These are phyloP conservation scores for Drosophila gunungcola DNA, from an alignment of 1,140 invertebrate genomes.

Conservation along the genomic window DNA sequence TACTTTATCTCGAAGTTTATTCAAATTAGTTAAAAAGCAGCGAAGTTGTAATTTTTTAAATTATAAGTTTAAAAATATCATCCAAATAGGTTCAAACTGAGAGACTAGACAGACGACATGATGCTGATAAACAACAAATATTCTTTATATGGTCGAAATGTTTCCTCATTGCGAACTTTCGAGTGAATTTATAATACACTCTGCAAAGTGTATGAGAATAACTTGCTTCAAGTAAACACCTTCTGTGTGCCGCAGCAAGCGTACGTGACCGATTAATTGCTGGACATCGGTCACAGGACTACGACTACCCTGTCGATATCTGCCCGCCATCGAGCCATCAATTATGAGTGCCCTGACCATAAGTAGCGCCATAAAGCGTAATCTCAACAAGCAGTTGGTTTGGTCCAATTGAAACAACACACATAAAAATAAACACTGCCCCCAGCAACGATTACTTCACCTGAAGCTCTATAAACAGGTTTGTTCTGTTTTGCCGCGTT, in stretches of 20 bases:
- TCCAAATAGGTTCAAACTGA: too few relatives aligned
- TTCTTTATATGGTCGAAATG: too few relatives aligned
- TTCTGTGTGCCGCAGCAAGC: background rate
- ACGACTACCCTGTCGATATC: background rate
- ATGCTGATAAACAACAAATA: too few relatives aligned
- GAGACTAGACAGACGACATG: too few relatives aligned
- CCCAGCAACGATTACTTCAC: conserved; percentile 45
- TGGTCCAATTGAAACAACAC: conserved; percentile 39
- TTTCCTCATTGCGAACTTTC: too few relatives aligned
- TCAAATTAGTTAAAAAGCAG: too few relatives aligned
- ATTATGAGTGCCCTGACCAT: conserved; percentile 27
- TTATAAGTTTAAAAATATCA: too few relatives aligned
- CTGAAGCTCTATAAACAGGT: conserved; percentile 39
- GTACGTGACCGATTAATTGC: conserved; percentile 28
- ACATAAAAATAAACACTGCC: conserved; percentile 38
- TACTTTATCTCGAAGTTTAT: too few relatives aligned
- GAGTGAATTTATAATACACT: too few relatives aligned
- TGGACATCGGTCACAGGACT: conserved; percentile 26
- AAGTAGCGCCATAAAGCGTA: conserved; percentile 39
- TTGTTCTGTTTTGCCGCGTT: conserved; percentile 18
- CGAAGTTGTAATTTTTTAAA: too few relatives aligned
- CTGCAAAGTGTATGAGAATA: background rate
- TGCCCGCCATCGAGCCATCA: conserved; percentile 8
- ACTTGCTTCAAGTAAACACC: conserved; percentile 6
- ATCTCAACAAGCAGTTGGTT: conserved; percentile 47